Conservation (phyloP, 2,797 vertebrate genomes). For the Hemibagrus guttatus region DNA sequence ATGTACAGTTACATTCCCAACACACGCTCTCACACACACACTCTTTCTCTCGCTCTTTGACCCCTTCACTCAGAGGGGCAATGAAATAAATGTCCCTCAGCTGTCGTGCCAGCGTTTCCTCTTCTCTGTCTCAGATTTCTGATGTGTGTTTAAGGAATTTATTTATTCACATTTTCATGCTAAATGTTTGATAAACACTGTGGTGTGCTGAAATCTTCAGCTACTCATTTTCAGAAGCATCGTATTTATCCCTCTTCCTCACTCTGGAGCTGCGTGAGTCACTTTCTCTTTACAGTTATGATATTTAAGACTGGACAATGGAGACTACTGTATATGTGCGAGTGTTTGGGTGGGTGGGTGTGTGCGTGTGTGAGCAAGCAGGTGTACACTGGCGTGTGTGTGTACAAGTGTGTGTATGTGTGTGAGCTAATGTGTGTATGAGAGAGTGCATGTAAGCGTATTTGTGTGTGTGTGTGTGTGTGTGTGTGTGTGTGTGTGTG, state of each 20-base stretch:
- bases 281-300: background rate
- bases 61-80: slow-evolving; percentile 42
- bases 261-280: background rate
- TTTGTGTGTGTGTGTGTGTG: too few species aligned
- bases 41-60: slow-evolving; percentile 20
- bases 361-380: too few species aligned
- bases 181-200: background rate
- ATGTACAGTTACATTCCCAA: background rate
- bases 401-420: too few species aligned
- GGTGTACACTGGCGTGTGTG: too few species aligned
- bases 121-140: slow-evolving; percentile 24
- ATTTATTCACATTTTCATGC: background rate
- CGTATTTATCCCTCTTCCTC: background rate
- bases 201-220: background rate
- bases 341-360: too few species aligned
- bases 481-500: background rate
- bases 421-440: too few species aligned
- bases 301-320: background rate
- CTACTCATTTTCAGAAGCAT: background rate
- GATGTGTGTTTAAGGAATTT: background rate
- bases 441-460: too few species aligned
- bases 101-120: slow-evolving; percentile 61
- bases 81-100: slow-evolving; percentile 59
- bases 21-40: background rate
- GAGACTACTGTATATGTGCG: background rate